Evolutionary conservation across 2,888 invertebrate genomes (phyloP).

Genomic region (Reticulitermes lucifugus): DNA sequence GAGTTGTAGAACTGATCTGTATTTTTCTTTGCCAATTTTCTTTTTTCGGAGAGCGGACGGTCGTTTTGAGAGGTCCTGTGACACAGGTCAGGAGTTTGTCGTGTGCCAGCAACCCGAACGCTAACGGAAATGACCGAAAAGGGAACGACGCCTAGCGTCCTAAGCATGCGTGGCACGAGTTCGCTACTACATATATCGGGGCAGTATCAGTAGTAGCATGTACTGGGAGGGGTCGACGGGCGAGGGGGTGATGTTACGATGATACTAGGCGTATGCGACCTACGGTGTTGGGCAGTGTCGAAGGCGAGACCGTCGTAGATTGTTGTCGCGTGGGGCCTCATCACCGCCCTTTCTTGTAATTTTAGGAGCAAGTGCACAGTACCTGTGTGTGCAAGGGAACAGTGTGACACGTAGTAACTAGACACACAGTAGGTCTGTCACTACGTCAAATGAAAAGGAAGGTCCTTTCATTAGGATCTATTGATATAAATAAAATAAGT

Average conservation of each 20-base stretch:
- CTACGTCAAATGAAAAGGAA: neutral
- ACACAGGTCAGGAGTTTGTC: neutral
- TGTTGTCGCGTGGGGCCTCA: neutral
- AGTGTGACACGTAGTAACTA: neutral
- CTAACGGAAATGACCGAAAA: neutral
- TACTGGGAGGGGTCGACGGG: neutral
- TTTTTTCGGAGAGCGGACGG: neutral
- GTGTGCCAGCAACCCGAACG: neutral
- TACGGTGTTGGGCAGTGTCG: neutral
- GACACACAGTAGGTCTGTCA: neutral
- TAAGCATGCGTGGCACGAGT: conserved; percentile 3
- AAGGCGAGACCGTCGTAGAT: neutral
- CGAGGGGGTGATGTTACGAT: neutral
- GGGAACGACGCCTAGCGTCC: neutral
- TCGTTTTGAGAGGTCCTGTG: neutral
- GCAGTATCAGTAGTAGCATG: neutral
- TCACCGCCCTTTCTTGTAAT: neutral
- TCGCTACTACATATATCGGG: neutral
- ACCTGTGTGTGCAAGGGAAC: neutral
- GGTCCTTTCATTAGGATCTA: neutral
- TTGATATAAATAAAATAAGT: no score
- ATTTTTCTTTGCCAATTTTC: neutral
- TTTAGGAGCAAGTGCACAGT: neutral
- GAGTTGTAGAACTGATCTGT: neutral
- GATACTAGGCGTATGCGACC: neutral